phyloP scores from a whole-genome alignment of 2,113 vertebrate genomes.

The Ptyas mucosa region DNA sequence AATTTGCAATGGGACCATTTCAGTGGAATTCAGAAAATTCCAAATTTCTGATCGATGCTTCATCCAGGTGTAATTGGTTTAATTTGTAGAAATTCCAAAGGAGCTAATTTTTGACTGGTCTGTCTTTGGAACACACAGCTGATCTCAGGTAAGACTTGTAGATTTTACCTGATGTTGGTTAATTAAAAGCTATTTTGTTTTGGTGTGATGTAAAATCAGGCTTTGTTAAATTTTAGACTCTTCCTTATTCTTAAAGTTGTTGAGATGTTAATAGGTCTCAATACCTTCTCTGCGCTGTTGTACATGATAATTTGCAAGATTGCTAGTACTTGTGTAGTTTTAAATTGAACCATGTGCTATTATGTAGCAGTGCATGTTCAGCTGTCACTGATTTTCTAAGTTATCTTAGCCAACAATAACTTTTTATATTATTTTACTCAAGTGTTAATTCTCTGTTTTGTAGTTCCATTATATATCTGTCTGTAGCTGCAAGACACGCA shows the following conservation, averaged over 20 bases:
- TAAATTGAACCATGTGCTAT: background rate
- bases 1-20: background rate
- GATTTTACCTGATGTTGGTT: background rate
- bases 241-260: background rate
- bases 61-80: background rate
- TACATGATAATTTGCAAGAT: background rate
- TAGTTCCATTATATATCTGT: background rate
- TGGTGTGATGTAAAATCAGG: background rate
- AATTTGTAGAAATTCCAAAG: background rate
- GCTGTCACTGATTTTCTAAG: background rate
- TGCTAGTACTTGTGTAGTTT: background rate
- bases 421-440: background rate
- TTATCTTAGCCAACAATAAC: background rate
- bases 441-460: background rate
- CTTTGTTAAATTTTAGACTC: background rate
- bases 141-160: background rate
- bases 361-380: background rate
- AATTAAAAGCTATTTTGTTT: background rate
- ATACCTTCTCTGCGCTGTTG: background rate
- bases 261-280: background rate
- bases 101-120: background rate
- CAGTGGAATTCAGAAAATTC: background rate
- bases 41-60: background rate
- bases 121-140: background rate
- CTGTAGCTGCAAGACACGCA: background rate